phyloP scores from a whole-genome alignment of 2,888 invertebrate genomes.

The Sphaerophoria rueppellii region DNA sequence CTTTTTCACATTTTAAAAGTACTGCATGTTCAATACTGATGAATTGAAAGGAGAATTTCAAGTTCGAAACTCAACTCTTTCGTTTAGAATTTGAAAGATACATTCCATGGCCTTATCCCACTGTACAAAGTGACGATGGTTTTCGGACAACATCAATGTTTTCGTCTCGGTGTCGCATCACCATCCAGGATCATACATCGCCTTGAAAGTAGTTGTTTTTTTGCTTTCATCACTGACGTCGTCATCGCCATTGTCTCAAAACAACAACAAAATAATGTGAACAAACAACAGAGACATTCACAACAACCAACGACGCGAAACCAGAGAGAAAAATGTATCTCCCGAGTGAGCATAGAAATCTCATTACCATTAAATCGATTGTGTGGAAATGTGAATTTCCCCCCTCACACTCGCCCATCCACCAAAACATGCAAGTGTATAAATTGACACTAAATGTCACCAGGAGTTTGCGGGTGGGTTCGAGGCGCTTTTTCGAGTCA shows the following conservation, averaged over 20 bases:
- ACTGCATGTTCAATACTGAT: too few species aligned
- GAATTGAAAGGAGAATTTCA: too few species aligned
- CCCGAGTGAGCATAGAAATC: conserved; percentile 68
- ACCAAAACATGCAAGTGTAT: conserved; percentile 64
- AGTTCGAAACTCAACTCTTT: too few species aligned
- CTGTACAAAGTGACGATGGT: too few species aligned
- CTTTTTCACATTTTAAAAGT: too few species aligned
- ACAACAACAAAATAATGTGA: conserved; percentile 40
- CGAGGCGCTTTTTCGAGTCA: conserved; percentile 1
- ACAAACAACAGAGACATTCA: conserved; percentile 15
- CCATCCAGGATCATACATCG: conserved; percentile 32
- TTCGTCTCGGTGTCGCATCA: conserved; percentile 37
- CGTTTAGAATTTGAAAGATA: too few species aligned
- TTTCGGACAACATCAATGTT: too few species aligned
- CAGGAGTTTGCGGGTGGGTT: conserved; percentile 65
- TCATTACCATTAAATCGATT: conserved; percentile 74
- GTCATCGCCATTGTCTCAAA: conserved; percentile 59
- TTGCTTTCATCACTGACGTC: conserved; percentile 43
- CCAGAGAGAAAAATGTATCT: conserved; percentile 68
- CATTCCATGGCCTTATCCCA: too few species aligned
- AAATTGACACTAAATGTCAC: conserved; percentile 73
- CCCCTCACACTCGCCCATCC: conserved; percentile 4
- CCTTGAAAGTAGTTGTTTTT: conserved; percentile 28
- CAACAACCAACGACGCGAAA: conserved; percentile 35
- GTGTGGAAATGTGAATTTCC: conserved; percentile 67